Conservation (phyloP, 2,113 vertebrate species). For the Propithecus coquereli region DNA sequence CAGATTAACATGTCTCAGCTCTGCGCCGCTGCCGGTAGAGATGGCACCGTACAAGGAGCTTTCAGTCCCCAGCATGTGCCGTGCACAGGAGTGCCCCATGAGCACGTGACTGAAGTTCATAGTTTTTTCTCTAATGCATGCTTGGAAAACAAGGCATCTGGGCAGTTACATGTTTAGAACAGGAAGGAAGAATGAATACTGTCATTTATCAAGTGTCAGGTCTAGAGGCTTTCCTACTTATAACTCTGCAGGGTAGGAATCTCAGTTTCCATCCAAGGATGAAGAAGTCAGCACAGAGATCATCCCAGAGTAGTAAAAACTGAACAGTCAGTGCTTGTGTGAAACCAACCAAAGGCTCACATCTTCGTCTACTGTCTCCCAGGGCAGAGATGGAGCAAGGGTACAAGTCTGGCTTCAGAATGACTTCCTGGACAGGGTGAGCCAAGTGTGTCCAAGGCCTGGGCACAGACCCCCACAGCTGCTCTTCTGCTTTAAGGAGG, state of each 20-base stretch:
- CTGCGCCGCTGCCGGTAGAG: background rate
- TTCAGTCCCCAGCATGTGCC: rapidly evolving
- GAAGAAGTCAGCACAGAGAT: background rate
- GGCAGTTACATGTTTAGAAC: background rate
- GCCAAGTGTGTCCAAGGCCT: background rate
- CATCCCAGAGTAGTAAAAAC: background rate
- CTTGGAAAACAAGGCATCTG: background rate
- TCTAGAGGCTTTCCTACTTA: background rate
- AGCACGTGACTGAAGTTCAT: background rate
- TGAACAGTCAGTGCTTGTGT: background rate
- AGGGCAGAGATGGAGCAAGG: background rate
- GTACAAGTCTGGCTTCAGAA: background rate
- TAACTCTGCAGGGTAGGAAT: too few species aligned
- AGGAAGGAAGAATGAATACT: background rate
- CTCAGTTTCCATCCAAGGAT: rapidly evolving
- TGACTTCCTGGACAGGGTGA: background rate
- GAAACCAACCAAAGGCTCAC: too few species aligned
- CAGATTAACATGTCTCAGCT: background rate
- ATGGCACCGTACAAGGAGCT: background rate
- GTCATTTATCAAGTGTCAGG: rapidly evolving
- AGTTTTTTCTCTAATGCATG: background rate
- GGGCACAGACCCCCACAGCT: background rate
- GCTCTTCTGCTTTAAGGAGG: background rate
- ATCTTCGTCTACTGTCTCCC: background rate
- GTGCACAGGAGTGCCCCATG: too few species aligned